Percentiles rank a stretch among this genome's conserved stretches.
Conservation (phyloP, 2,888 invertebrate genomes). For the Orchesella flavescens region DNA sequence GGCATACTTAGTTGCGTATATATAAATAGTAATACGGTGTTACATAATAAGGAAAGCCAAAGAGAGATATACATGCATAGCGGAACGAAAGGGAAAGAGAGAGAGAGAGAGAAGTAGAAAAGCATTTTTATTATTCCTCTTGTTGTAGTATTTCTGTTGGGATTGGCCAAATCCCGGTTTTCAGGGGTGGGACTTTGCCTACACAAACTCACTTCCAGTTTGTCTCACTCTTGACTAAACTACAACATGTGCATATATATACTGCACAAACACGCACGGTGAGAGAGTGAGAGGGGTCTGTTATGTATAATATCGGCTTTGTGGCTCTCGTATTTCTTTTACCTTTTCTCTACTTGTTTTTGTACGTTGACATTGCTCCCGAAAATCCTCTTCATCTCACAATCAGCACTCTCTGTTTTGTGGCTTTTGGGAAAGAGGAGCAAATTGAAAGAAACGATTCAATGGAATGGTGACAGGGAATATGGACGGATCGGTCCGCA, state of each 20-base stretch:
- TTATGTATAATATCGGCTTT: not conserved
- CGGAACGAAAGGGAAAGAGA: not conserved
- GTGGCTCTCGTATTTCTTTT: constrained; percentile 6
- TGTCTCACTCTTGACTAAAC: constrained; percentile 10
- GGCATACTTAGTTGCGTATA: too few species aligned
- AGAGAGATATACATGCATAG: too few species aligned
- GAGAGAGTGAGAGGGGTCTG: not conserved
- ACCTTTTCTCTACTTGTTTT: constrained; percentile 6
- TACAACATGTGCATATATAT: too few species aligned
- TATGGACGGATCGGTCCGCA: too few species aligned
- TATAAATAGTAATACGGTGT: too few species aligned
- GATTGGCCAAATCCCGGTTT: constrained; percentile 66
- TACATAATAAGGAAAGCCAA: too few species aligned
- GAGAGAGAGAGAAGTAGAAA: constrained; percentile 34
- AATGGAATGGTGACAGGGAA: not conserved
- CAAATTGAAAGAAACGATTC: not conserved
- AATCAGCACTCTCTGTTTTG: not conserved
- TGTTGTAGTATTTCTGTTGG: constrained; percentile 50
- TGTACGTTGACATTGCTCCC: constrained; percentile 7
- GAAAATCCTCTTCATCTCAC: constrained; percentile 11
- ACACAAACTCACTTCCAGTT: constrained; percentile 57
- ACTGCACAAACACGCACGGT: constrained; percentile 8
- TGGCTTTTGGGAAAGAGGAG: constrained; percentile 1
- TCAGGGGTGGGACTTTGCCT: constrained; percentile 65
- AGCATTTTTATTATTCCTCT: constrained; percentile 44